Evolutionary conservation across 2,113 vertebrate species (phyloP), one percentile per base, ranked within the genome.

Genomic region (Porphyrio hochstetteri): DNA sequence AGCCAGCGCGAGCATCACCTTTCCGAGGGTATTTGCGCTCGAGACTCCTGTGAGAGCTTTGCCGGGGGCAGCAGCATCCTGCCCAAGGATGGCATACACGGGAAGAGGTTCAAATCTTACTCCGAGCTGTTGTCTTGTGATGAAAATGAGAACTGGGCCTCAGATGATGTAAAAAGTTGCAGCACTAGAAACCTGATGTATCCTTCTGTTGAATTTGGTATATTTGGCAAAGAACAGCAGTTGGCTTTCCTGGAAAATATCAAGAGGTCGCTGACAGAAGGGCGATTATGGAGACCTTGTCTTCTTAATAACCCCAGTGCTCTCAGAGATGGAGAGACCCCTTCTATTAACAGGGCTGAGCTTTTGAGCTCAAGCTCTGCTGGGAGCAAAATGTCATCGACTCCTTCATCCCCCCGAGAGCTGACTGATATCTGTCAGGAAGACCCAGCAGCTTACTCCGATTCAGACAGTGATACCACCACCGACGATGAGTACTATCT

Each of bases 401-500:
- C 98, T 56, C 96, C 85, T 57, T 97, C 97, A 1, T 97, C 97
- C 23, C 97, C 98, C 35, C 97, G 52, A 52, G 93, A 96, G 17
- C 82, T 42, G 16, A 81, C 95, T 93, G 95, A 98, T 88, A 85
- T 97, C 96, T 95, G 97, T 27, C 71, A 61, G 93, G 93, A 98
- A 64, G 88, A 98, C 77, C 61, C 82, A 96, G 55, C 93, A 6
- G 93, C 96, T 55, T 98, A 98, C 82, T 99, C 99, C 0, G 99
- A 99, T 50, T 98, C 98, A 2, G 98, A 98, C 96, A 98, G 98
- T 3, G 99, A 99, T 65, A 99, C 99, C 3, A 99, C 99, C 35
- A 99, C 99, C 0, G 99, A 99, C 74, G 99, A 99, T 48, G 99
- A 99, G 76, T 99, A 99, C 92, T 99, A 99, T 94, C 95, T 99